phyloP scores from a whole-genome alignment of 1,140 invertebrate genomes.

The Lordiphosa stackelbergi region DNA sequence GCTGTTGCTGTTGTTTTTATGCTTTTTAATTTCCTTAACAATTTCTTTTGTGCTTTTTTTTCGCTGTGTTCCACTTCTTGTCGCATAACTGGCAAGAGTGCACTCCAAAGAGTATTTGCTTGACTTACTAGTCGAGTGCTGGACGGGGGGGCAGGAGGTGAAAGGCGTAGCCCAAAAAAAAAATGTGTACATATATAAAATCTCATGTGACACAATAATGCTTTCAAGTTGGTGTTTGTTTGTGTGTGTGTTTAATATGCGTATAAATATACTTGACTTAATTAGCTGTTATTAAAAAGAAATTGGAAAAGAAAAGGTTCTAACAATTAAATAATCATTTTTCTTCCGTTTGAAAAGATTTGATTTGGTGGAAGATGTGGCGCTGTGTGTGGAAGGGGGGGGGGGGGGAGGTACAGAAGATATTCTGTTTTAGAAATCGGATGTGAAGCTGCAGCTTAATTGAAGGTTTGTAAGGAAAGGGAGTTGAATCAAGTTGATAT shows the following conservation, averaged over 20 bases:
- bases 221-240: slow-evolving; percentile 30
- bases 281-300: slow-evolving; percentile 70
- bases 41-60: slow-evolving; percentile 73
- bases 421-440: background rate
- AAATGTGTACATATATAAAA: slow-evolving; percentile 23
- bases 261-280: slow-evolving; percentile 66
- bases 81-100: slow-evolving; percentile 41
- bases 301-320: slow-evolving; percentile 52
- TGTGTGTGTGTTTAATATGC: slow-evolving; percentile 49
- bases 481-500: no score
- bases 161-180: background rate
- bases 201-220: slow-evolving; percentile 53
- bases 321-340: slow-evolving; percentile 68
- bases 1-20: slow-evolving; percentile 70
- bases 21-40: slow-evolving; percentile 75
- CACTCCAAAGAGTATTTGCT: slow-evolving; percentile 65
- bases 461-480: background rate
- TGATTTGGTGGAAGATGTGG: background rate
- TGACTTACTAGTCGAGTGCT: slow-evolving; percentile 27
- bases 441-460: slow-evolving; percentile 5
- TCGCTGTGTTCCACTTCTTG: slow-evolving; percentile 37
- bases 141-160: no score
- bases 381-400: no score
- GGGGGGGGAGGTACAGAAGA: background rate
- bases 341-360: slow-evolving; percentile 27